A percentile compares a stretch with the other conserved stretches of the same genome.
Conservation (phyloP, 2,797 vertebrate species). For the Moxostoma hubbsi region DNA sequence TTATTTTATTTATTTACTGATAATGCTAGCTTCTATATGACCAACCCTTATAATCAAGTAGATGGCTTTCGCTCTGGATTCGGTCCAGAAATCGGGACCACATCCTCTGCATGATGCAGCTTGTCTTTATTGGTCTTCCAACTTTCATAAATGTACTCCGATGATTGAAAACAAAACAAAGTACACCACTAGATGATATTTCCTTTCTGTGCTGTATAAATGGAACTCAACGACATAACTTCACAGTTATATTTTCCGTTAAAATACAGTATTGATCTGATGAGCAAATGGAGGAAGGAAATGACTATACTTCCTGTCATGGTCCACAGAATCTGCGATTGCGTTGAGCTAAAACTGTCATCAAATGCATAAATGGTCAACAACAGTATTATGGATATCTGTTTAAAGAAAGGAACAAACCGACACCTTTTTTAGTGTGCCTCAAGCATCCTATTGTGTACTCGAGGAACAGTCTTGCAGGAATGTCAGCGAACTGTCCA, state of each 20-base stretch:
- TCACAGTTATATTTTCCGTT: slow-evolving; percentile 5
- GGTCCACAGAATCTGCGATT: slow-evolving; percentile 28
- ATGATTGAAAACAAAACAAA: background rate
- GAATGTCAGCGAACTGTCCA: too few species aligned
- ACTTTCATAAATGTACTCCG: background rate
- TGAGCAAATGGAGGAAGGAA: slow-evolving; percentile 40
- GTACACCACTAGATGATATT: background rate
- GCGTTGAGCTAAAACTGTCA: background rate
- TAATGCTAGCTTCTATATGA: background rate
- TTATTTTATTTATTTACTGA: background rate
- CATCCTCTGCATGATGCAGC: background rate
- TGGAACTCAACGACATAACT: background rate
- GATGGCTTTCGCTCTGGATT: too few species aligned
- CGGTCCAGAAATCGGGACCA: background rate
- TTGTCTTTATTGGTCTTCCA: background rate
- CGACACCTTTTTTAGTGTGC: background rate
- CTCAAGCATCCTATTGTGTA: too few species aligned
- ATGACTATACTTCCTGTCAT: slow-evolving; percentile 54
- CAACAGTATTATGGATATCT: background rate
- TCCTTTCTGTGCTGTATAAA: background rate
- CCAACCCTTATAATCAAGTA: background rate
- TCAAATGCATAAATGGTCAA: background rate
- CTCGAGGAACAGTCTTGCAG: too few species aligned
- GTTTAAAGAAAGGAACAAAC: background rate
- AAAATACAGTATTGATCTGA: slow-evolving; percentile 29